Conservation (phyloP, 2,797 vertebrate species). For the Morus bassanus region DNA sequence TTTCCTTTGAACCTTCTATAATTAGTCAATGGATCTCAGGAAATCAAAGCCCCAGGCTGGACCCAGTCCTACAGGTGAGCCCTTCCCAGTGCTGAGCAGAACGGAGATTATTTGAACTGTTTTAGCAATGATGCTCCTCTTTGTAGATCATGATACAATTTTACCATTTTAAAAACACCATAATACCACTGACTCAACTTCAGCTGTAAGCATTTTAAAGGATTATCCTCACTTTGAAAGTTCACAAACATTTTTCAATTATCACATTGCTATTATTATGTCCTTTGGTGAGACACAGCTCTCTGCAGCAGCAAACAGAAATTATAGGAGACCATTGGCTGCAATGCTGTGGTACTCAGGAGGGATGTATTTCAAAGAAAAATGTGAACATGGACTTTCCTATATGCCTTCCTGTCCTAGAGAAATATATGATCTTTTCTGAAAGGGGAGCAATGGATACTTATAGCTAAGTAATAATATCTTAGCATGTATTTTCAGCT, state of each 20-base stretch:
- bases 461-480: background rate
- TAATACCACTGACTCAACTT: background rate
- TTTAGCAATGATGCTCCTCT: background rate
- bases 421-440: background rate
- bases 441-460: background rate
- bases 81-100: background rate
- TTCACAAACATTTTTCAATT: background rate
- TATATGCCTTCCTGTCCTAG: background rate
- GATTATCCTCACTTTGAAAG: background rate
- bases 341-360: background rate
- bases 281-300: background rate
- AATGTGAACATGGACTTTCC: background rate
- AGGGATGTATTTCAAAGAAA: background rate
- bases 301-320: background rate
- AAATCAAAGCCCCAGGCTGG: background rate
- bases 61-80: background rate
- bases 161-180: background rate
- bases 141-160: background rate
- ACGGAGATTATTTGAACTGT: background rate
- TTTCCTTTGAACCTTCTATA: background rate
- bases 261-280: background rate
- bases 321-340: background rate
- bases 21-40: background rate
- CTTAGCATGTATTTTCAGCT: constrained; percentile 11
- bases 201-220: background rate